Conservation (phyloP, 1,140 invertebrate genomes). For the Drosophila punjabiensis region DNA sequence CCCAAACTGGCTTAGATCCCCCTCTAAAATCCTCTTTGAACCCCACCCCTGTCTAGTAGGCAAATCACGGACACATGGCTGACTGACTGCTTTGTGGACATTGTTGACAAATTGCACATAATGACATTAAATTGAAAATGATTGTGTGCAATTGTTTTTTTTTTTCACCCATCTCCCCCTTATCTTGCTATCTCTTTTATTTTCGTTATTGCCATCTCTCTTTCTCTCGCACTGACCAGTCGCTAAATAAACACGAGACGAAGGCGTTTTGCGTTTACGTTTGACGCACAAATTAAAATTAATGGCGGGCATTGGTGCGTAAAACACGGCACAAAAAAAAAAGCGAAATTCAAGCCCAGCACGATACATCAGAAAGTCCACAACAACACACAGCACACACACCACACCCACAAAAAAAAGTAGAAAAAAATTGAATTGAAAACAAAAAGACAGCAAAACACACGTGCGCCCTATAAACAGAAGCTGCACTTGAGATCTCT, state of each 20-base stretch:
- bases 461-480: constrained; percentile 70
- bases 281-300: constrained; percentile 81
- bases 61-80: constrained; percentile 65
- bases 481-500: constrained; percentile 79
- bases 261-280: constrained; percentile 61
- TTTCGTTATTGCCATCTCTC: constrained; percentile 10
- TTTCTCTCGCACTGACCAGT: constrained; percentile 29
- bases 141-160: constrained; percentile 84
- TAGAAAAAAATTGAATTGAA: neutral
- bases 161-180: constrained; percentile 8
- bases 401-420: constrained; percentile 45
- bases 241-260: constrained; percentile 53
- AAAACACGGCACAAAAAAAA: constrained; percentile 58
- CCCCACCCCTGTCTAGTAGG: neutral
- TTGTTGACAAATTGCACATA: constrained; percentile 85
- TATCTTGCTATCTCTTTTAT: constrained; percentile 24
- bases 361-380: constrained; percentile 68
- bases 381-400: constrained; percentile 31
- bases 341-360: constrained; percentile 42
- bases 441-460: constrained; percentile 19
- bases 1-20: neutral
- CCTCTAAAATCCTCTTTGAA: neutral
- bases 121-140: constrained; percentile 85
- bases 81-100: constrained; percentile 74
- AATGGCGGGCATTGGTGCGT: constrained; percentile 79